A percentile compares a stretch with the other conserved stretches of the same genome.
Evolutionary conservation across 2,888 invertebrate species (phyloP).

Genomic region (Eupithecia exiguata): DNA sequence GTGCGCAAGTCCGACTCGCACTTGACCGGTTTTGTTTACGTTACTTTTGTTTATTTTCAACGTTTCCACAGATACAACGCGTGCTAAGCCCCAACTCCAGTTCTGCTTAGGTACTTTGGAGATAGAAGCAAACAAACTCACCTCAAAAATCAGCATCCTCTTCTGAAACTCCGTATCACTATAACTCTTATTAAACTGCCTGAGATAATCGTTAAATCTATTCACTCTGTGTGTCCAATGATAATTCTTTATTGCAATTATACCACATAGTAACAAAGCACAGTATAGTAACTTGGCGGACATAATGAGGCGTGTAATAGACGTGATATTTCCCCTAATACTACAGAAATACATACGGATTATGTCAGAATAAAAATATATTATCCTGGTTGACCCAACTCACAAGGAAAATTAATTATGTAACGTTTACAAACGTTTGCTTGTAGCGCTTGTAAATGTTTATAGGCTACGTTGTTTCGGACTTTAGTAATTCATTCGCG

Average conservation of each 20-base stretch:
- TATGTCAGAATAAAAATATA: too few relatives aligned
- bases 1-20: too few relatives aligned
- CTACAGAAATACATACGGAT: background rate
- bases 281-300: constrained; percentile 4
- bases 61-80: too few relatives aligned
- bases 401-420: background rate
- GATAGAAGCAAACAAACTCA: constrained; percentile 26
- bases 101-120: background rate
- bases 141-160: constrained; percentile 53
- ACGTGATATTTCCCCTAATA: background rate
- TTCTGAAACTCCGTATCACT: constrained; percentile 39
- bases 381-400: too few relatives aligned
- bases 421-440: too few relatives aligned
- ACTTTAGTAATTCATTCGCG: too few relatives aligned
- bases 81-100: too few relatives aligned
- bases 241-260: constrained; percentile 7
- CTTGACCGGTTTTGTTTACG: too few relatives aligned
- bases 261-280: constrained; percentile 15
- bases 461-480: background rate
- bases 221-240: background rate
- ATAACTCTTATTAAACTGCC: constrained; percentile 51
- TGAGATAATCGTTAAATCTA: constrained; percentile 46
- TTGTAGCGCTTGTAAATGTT: background rate
- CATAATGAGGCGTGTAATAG: constrained; percentile 10
- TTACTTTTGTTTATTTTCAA: too few relatives aligned